Base-by-base conservation (phyloP, 2,113 vertebrate genomes). In the Entelurus aequoreus region DNA sequence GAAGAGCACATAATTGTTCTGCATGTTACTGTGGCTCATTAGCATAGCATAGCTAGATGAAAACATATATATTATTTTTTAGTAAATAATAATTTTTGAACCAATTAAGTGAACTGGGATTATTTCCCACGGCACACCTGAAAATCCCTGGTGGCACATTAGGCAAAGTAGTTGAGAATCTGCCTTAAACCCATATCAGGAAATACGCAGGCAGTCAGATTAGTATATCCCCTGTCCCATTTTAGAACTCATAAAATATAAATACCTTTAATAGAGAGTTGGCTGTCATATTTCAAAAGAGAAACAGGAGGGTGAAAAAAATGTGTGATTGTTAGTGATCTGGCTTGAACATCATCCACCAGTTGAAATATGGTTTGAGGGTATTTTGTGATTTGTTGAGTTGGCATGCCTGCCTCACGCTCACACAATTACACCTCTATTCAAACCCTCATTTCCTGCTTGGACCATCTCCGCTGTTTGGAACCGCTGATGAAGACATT, bases 201-300 rank as follows among this genome's bases (percentile, higher is more conserved):
- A 42, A 42, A 42, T 42, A 42, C 10, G 1, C 40, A 42, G 2
- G 52, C 49, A 63, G 66, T 60, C 52, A 21, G 8, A 62, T 50
- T 36, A 21, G 6, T 48, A 13, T 62, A 51, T 37, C 61, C 38
- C 35, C 51, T 51, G 52, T 57, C 60, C 48, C 55, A 65, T 63
- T 60, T 36, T 60, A 36, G 21, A 62, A 48, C 56, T 52, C 51
- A 83, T 81, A 58, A 83, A 84, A 82, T 71, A 82, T 75, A 79
- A 70, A 87, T 83, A 57, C 48, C 60, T 52, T 59, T 75, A 76
- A 81, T 69, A 75, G 61, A 54, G 57, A 69, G 66, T 47, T 57
- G 54, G 60, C 40, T 42, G 59, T 75, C 66, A 73, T 75, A 79
- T 77, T 84, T 77, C 63, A 75, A 69, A 55, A 61, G 44, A 54